A percentile compares a stretch with the other conserved stretches of the same genome.
Evolutionary conservation across 2,113 vertebrate genomes (phyloP).

Genomic region (Pangasianodon gigas): DNA sequence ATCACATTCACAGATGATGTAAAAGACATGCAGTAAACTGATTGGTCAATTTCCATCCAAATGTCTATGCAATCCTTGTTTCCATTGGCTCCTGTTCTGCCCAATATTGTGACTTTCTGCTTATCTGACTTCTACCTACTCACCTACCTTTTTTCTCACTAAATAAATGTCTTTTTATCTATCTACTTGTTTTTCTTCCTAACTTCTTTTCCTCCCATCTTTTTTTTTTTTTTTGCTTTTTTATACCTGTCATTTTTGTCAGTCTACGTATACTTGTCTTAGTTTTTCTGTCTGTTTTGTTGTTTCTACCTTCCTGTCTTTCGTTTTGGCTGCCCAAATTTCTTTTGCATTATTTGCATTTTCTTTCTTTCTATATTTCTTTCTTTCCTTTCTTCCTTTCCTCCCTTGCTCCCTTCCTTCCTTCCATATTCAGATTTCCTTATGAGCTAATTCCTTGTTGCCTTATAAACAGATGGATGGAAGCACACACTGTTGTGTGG

Average conservation of each 20-base stretch:
- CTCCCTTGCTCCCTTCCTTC: background rate
- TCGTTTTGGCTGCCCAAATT: background rate
- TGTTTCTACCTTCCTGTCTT: background rate
- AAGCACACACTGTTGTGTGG: constrained; percentile 20
- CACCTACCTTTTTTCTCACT: background rate
- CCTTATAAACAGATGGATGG: constrained; percentile 25
- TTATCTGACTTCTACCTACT: background rate
- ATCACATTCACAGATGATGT: constrained; percentile 21
- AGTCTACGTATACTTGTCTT: background rate
- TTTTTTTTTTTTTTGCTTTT: background rate
- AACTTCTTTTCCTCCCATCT: background rate
- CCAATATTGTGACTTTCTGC: background rate
- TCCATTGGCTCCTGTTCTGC: background rate
- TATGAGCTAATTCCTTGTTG: background rate
- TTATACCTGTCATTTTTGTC: background rate
- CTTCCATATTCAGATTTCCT: background rate
- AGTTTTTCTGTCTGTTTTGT: background rate
- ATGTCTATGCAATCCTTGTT: background rate
- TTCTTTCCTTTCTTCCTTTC: background rate
- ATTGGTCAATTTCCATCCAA: constrained; percentile 24
- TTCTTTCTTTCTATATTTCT: background rate
- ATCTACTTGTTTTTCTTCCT: background rate
- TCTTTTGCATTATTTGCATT: background rate
- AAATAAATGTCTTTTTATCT: background rate
- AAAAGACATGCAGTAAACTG: constrained; percentile 19